Conservation (phyloP, 2,888 invertebrate genomes). For the Formica aserva region DNA sequence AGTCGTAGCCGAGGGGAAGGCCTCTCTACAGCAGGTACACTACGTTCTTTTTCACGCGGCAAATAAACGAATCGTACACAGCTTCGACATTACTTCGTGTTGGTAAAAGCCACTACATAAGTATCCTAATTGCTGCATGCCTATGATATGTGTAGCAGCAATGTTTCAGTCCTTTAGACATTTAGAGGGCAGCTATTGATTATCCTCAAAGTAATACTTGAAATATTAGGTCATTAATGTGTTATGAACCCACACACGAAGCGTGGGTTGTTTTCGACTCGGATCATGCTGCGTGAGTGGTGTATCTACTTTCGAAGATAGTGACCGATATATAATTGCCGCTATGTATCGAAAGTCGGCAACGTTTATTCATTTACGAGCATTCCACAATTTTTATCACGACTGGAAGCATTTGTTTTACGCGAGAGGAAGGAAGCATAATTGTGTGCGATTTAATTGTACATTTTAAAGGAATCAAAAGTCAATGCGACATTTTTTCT, state of each 20-base stretch:
- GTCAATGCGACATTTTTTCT: constrained; percentile 44
- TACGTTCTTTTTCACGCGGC: constrained; percentile 86
- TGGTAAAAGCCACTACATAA: constrained; percentile 75
- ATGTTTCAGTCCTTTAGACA: constrained; percentile 81
- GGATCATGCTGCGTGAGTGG: constrained; percentile 63
- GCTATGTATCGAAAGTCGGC: constrained; percentile 65
- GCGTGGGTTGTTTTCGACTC: constrained; percentile 64
- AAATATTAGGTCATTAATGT: constrained; percentile 76
- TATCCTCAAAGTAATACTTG: constrained; percentile 75
- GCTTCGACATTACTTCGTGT: constrained; percentile 73
- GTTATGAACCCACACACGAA: constrained; percentile 68
- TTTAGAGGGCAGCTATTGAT: constrained; percentile 79
- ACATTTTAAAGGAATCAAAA: constrained; percentile 69
- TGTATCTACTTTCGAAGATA: constrained; percentile 65
- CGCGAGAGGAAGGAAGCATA: constrained; percentile 55
- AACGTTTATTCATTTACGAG: constrained; percentile 66
- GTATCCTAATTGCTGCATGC: constrained; percentile 83
- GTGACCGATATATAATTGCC: constrained; percentile 61
- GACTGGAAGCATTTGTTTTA: constrained; percentile 67
- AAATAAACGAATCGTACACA: constrained; percentile 82
- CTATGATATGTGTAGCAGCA: constrained; percentile 82
- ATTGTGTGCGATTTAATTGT: constrained; percentile 73
- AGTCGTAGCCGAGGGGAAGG: constrained; percentile 94
- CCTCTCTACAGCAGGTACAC: constrained; percentile 90
- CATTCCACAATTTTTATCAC: constrained; percentile 75